Base-by-base conservation (phyloP, 1,140 invertebrate genomes). In the Aphelenchoides avenae region DNA sequence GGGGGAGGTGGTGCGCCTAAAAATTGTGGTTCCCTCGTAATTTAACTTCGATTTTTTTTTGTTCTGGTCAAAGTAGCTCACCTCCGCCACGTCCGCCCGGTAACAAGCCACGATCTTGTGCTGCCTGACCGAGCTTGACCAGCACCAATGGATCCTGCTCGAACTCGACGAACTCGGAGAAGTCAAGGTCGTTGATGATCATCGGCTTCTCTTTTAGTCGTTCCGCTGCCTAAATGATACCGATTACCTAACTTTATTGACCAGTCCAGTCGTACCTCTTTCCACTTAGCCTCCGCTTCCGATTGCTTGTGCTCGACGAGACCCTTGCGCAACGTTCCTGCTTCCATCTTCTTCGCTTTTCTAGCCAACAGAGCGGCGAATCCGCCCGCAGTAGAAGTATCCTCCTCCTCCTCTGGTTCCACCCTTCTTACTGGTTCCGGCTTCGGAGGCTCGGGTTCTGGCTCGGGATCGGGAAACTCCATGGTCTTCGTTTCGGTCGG, bases 141-240 rank as follows among this genome's bases (percentile, higher is more conserved):
- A 76, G 50, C 15, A 73, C 56, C 18, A 75, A 41, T 15, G 73
- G 73, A 39, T 77, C 76, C 48, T 72, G 71, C 63, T 82, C 78
- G 27, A 70, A 68, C 51, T 83, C 81, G 36, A 79, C 79, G 27
- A 97, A 81, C 79, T 95, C 91, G 1, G 89, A 91, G 73, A 98
- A 98, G 78, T 98, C 92, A 49, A 96, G 80, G 78, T 96, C 92
- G 77, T 92, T 94, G 9, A 98, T 84, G 65, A 86, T 85, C 40
- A 97, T 81, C 0, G 89, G 52, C 9, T 53, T 53, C 15, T 53
- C 52, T 30, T 53, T 53, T 34, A 53, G 52, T 18, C 52, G 31
- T 53, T 54, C 52, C 5, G 31, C 48, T n/a, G 48, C 48, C 48
- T 44, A 44, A 44, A 44, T 11, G 26, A 11, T 44, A 11, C 29